A percentile compares a stretch with the other conserved stretches of the same genome.
Conservation (phyloP, 2,888 invertebrate genomes). For the Bembecia ichneumoniformis region DNA sequence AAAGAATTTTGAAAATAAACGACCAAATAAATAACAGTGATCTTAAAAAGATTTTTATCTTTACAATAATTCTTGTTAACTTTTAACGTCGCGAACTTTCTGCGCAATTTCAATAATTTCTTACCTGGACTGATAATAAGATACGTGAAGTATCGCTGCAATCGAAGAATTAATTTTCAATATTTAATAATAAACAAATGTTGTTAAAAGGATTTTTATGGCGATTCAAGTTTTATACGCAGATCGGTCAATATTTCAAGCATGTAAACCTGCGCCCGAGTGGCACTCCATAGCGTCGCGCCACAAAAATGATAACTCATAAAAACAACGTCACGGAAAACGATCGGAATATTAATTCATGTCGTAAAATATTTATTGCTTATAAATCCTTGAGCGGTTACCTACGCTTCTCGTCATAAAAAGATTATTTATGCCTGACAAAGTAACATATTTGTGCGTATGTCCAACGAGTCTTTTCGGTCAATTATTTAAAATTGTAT, state of each 20-base stretch:
- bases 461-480: constrained; percentile 57
- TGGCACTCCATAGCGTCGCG: constrained; percentile 41
- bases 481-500: constrained; percentile 49
- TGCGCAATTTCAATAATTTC: neutral
- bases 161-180: constrained; percentile 35
- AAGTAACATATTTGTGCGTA: constrained; percentile 70
- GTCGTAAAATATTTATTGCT: constrained; percentile 72
- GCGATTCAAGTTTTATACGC: constrained; percentile 55
- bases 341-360: constrained; percentile 72
- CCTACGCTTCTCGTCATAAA: constrained; percentile 72
- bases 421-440: constrained; percentile 71
- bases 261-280: constrained; percentile 34
- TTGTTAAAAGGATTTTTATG: constrained; percentile 60
- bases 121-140: neutral
- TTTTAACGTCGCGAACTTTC: too few relatives aligned
- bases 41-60: too few relatives aligned
- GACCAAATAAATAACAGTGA: constrained; percentile 10
- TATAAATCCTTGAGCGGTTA: constrained; percentile 73
- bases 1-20: constrained; percentile 21
- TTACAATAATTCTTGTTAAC: too few relatives aligned
- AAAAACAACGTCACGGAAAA: constrained; percentile 71
- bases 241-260: constrained; percentile 55
- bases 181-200: constrained; percentile 53
- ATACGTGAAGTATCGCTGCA: neutral
- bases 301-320: constrained; percentile 72